Conservation (phyloP, 2,113 vertebrate genomes). For the Menidia beryllina region DNA sequence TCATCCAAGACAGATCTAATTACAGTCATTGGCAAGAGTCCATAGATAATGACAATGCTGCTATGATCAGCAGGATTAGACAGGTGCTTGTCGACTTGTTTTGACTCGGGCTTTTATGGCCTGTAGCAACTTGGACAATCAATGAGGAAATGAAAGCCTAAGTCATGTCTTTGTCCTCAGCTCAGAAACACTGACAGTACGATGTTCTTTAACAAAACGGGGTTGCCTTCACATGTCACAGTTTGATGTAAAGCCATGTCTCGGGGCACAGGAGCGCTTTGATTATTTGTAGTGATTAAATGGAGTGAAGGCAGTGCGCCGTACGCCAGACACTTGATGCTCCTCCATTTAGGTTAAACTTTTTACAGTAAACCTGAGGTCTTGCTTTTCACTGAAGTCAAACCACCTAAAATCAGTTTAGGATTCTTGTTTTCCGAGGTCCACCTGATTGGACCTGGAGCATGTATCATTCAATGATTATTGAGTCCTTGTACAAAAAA, state of each 20-base stretch:
- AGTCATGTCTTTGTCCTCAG: constrained; percentile 34
- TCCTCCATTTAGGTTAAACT: neutral
- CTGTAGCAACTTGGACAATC: constrained; percentile 47
- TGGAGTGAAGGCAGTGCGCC: neutral
- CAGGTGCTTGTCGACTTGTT: constrained; percentile 67
- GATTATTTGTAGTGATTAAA: neutral
- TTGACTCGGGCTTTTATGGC: constrained; percentile 59
- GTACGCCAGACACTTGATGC: neutral
- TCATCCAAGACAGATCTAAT: constrained; percentile 73
- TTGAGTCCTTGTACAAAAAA: neutral
- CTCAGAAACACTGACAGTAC: constrained; percentile 12
- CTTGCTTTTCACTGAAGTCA: neutral
- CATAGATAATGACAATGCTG: constrained; percentile 75
- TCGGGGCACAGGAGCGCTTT: neutral
- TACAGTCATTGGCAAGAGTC: constrained; percentile 69
- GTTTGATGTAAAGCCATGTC: neutral
- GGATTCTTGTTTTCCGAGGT: neutral
- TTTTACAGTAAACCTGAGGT: neutral
- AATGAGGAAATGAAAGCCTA: constrained; percentile 34
- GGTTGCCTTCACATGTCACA: constrained; percentile 1
- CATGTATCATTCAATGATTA: neutral
- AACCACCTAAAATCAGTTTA: neutral
- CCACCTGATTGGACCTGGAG: neutral
- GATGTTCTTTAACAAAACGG: constrained; percentile 17
- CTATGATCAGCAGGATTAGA: constrained; percentile 82